Evolutionary conservation across 2,113 vertebrate species (phyloP), one percentile per base, ranked within the genome.

Genomic region (Dromiciops gliroides): DNA sequence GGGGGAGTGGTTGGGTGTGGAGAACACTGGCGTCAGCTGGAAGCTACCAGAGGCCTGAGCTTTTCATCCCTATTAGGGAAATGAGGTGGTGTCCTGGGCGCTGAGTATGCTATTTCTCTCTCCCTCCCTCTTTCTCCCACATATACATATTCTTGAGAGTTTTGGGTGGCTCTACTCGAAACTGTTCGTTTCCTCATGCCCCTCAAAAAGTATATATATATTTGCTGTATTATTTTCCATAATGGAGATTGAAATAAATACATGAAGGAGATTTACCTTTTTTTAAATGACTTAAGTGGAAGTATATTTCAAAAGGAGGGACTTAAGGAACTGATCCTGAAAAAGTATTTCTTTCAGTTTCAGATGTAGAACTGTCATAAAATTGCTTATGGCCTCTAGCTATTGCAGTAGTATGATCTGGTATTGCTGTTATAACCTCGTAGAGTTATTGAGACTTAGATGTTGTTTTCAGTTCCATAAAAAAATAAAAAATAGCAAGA

Each of bases 31-130:
- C 98, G 97, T 98, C 98, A 97, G 98, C 97, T 89, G 93, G 98
- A 95, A 97, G 96, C 98, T 97, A 90, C 97, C 96, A 53, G 97
- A 98, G 98, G 97, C 98, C 95, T 52, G 96, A 94, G 97, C 90
- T 95, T 98, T 98, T 97, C 98, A 97, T 97, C 97, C 98, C 98
- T 98, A 98, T 98, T 98, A 98, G 98, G 98, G 98, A 98, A 98
- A 95, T 98, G 94, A 96, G 97, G 97, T 93, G 26, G 89, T 90
- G 93, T 31, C 91, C 94, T 11, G 93, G 94, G 93, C 95, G 83
- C 89, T 9, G 3, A 96, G 95, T 56, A 94, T 51, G 95, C 67
- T 47, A 51, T 95, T 93, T 95, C 89, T 93, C 94, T 48, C 88
- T 37, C 44, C 50, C 44, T 48, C 25, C 44, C 51, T 47, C 49